A percentile compares a stretch with the other conserved stretches of the same genome.
Evolutionary conservation across 2,888 invertebrate genomes (phyloP).

Genomic region (Athalia cordata): DNA sequence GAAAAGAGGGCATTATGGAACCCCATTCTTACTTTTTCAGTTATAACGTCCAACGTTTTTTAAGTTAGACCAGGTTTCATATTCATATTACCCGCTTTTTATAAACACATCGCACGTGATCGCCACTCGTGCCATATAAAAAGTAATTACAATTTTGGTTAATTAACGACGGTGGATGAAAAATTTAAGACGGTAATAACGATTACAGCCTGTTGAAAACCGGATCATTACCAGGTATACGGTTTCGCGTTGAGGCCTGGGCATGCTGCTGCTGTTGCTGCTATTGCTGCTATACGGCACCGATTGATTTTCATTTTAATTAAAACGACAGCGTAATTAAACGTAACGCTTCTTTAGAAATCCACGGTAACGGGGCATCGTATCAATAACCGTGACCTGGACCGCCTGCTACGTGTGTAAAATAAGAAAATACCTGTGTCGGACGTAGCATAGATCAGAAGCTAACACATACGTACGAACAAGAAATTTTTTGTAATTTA

Average conservation of each 20-base stretch:
- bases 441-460: not conserved
- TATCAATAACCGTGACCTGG: conserved; percentile 42
- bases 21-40: no score
- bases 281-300: conserved; percentile 9
- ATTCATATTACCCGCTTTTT: no score
- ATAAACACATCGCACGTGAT: no score
- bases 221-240: conserved; percentile 17
- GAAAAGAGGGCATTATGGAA: no score
- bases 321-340: conserved; percentile 41
- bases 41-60: no score
- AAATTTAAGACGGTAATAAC: conserved; percentile 1
- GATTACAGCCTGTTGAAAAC: conserved; percentile 9
- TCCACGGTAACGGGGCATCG: conserved; percentile 24
- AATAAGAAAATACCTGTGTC: not conserved
- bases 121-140: not conserved
- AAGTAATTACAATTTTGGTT: conserved; percentile 44
- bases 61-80: no score
- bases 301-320: conserved; percentile 39
- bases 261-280: no score
- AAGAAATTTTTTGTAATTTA: no score
- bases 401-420: conserved; percentile 1
- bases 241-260: not conserved
- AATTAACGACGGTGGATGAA: conserved; percentile 22
- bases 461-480: not conserved
- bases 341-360: conserved; percentile 44